Evolutionary conservation across 2,113 vertebrate species (phyloP).

Genomic region (Cryptotis parvus): DNA sequence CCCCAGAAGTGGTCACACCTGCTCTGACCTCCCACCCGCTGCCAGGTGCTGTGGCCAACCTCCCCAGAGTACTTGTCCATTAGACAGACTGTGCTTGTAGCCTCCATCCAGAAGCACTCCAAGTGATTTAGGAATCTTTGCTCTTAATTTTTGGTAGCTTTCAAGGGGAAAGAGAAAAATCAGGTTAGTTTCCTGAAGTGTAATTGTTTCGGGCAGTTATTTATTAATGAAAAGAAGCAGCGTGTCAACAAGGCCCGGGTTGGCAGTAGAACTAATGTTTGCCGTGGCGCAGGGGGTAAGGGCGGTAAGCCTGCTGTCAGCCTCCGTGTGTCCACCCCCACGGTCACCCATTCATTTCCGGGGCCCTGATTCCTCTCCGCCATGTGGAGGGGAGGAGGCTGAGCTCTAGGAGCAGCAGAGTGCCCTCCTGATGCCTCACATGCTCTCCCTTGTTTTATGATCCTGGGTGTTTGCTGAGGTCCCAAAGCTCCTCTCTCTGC

Average conservation of each 20-base stretch:
- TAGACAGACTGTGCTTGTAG: background rate
- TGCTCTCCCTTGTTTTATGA: background rate
- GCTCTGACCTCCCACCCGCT: no score
- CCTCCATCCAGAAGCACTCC: background rate
- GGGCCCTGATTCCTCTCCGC: background rate
- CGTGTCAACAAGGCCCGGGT: constrained; percentile 65
- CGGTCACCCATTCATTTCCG: constrained; percentile 57
- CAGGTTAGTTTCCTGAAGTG: constrained; percentile 64
- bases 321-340: constrained; percentile 56
- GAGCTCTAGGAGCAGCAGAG: background rate
- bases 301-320: constrained; percentile 59
- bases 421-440: background rate
- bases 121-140: background rate
- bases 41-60: no score
- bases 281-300: constrained; percentile 15
- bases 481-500: background rate
- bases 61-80: constrained; percentile 2
- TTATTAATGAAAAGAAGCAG: constrained; percentile 82
- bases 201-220: constrained; percentile 81
- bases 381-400: background rate
- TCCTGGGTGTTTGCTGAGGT: background rate
- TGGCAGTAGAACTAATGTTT: constrained; percentile 62
- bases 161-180: constrained; percentile 60
- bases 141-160: constrained; percentile 44
- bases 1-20: fast-evolving